Percentiles rank a stretch among this genome's conserved stretches.
These are phyloP conservation scores for Carterocephalus palaemon DNA, from an alignment of 2,888 invertebrate species.

Conservation along the genomic window DNA sequence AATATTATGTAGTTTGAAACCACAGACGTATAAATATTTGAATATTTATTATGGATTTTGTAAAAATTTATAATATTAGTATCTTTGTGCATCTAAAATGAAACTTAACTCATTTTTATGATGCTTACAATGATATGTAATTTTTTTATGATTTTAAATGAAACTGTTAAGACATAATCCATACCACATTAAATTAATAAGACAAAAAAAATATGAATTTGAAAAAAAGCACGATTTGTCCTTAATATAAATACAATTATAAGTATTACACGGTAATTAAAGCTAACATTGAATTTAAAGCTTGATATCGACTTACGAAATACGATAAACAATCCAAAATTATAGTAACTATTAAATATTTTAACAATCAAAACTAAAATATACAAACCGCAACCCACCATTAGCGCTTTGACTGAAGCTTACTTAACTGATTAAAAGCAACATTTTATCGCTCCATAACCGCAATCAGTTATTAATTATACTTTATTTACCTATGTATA, in stretches of 20 bases:
- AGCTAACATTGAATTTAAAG: constrained; percentile 78
- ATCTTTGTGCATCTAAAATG: too few relatives aligned
- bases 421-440: too few relatives aligned
- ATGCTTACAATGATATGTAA: too few relatives aligned
- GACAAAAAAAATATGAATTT: constrained; percentile 17
- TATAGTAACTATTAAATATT: constrained; percentile 31
- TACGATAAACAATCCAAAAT: constrained; percentile 33
- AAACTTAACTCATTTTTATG: too few relatives aligned
- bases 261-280: constrained; percentile 68
- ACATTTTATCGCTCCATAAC: too few relatives aligned
- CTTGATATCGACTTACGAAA: constrained; percentile 69
- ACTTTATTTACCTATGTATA: too few relatives aligned
- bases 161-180: not conserved
- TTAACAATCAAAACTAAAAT: constrained; percentile 12
- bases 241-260: constrained; percentile 45
- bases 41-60: too few relatives aligned
- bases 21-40: too few relatives aligned
- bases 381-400: not conserved
- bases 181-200: constrained; percentile 32
- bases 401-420: not conserved
- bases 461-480: too few relatives aligned
- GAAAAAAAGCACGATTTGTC: constrained; percentile 24
- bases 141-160: not conserved
- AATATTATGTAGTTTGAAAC: too few relatives aligned
- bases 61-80: too few relatives aligned